These are phyloP conservation scores for Parotocinclus haroldoi DNA, from an alignment of 2,797 vertebrate genomes.

Conservation along the genomic window DNA sequence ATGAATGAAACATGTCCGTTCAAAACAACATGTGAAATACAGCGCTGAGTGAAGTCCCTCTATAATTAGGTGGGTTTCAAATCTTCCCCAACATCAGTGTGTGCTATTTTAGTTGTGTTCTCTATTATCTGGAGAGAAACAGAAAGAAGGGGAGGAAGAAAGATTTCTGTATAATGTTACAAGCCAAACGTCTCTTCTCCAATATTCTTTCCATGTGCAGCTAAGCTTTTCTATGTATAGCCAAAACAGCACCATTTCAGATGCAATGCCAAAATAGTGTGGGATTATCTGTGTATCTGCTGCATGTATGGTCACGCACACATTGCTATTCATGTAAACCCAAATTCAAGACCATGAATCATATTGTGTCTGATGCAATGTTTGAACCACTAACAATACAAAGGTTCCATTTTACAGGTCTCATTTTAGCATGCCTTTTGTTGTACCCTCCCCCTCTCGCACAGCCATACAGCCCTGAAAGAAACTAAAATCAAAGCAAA, in stretches of 20 bases:
- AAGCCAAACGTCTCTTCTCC: conserved; percentile 15
- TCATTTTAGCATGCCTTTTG: too few relatives aligned
- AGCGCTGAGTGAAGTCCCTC: conserved; percentile 1
- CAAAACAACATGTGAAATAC: conserved; percentile 13
- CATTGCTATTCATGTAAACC: conserved; percentile 4
- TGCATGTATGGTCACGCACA: conserved; percentile 33
- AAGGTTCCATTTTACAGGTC: too few relatives aligned
- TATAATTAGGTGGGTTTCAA: conserved; percentile 15
- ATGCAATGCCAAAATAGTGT: conserved; percentile 44
- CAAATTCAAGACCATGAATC: not conserved
- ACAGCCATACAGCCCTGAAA: too few relatives aligned
- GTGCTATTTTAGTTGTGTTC: not conserved
- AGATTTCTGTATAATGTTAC: conserved; percentile 9
- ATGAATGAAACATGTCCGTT: conserved; percentile 23
- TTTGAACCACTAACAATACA: too few relatives aligned
- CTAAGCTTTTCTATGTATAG: conserved; percentile 42
- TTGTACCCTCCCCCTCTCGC: too few relatives aligned
- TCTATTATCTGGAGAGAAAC: not conserved
- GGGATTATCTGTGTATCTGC: conserved; percentile 46
- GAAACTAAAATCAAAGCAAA: too few relatives aligned
- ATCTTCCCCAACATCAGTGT: conserved; percentile 1
- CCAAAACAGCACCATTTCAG: conserved; percentile 36
- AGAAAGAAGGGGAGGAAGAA: not conserved
- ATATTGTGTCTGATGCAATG: not conserved
- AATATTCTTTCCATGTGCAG: conserved; percentile 6